phyloP scores from a whole-genome alignment of 64 coral and sea anemone species.

The Dendrophyllia cribrosa region DNA sequence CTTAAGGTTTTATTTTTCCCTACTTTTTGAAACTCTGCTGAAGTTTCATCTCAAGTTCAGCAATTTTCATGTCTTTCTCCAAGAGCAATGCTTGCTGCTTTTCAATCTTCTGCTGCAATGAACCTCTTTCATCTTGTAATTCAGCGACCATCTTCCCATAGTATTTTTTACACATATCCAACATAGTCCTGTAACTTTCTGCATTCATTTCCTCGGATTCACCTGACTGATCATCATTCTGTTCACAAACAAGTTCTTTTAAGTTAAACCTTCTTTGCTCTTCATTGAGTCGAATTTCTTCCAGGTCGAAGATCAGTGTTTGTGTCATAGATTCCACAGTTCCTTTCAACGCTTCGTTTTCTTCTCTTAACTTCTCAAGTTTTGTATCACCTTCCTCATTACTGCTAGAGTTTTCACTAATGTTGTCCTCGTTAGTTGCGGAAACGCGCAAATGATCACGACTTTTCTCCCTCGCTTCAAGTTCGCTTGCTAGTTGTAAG shows the following conservation, averaged over 20 bases:
- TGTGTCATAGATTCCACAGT: constrained; percentile 54
- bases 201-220: constrained; percentile 20
- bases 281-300: constrained; percentile 95
- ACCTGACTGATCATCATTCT: background rate
- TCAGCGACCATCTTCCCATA: constrained; percentile 94
- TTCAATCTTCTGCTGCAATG: constrained; percentile 88
- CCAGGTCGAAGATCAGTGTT: constrained; percentile 67
- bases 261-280: constrained; percentile 95
- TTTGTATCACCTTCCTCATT: constrained; percentile 27
- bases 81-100: constrained; percentile 80
- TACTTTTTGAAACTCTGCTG: constrained; percentile 53
- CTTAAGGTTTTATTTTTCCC: background rate
- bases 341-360: constrained; percentile 53
- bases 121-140: constrained; percentile 75
- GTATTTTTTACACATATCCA: constrained; percentile 94
- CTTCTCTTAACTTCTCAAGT: background rate
- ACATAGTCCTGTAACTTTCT: constrained; percentile 74
- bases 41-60: constrained; percentile 90
- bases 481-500: constrained; percentile 68
- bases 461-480: constrained; percentile 4
- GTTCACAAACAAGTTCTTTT: constrained; percentile 47
- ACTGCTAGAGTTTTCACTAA: background rate
- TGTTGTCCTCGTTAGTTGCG: background rate
- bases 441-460: background rate
- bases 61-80: constrained; percentile 92